Evolutionary conservation across 2,888 invertebrate genomes (phyloP), one percentile per base, ranked within the genome.

Genomic region (Hyles lineata): DNA sequence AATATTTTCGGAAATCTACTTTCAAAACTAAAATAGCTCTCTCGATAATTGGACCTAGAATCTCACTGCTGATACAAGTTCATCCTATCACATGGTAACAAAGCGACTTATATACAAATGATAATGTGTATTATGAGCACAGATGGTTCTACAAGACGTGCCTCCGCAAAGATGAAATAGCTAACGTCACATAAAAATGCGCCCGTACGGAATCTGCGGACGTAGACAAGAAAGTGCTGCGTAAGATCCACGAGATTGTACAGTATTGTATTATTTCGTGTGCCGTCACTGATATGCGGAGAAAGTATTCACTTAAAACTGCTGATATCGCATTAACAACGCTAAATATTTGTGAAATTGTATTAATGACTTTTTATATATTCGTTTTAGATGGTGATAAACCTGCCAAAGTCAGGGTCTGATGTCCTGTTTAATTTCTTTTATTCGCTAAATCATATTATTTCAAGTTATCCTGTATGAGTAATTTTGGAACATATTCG

Each of bases 271-370:
- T 43, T 43, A 50, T 50, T 67, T 43, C n/a, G 35, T 43, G 35
- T 17, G 67, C 67, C 50, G 50, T 50, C 21, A 67, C 67, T 67
- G 63, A 67, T 67, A 67, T 67, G 60, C 60, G 67, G 67, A 50
- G 67, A 67, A 67, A 67, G 67, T 67, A 2, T 62, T 62, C 32
- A 17, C 21, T 43, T 43, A 67, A 67, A 43, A 43, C 43, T 67
- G 67, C 43, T 43, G 50, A 67, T 67, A 67, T 21, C 43, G 67
- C 43, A 17, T 67, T 50, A 23, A 7, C 67, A 23, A 17, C 67
- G 35, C 11, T 8, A 67, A 67, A 67, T 61, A 9, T 61, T 62
- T 32, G 7, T 61, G 61, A 29, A 62, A 62, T 11, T 8, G n/a
- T 62, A 32, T 19, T 15, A 25, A 25, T 11, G 5, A 60, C 2